phyloP scores from a whole-genome alignment of 2,113 vertebrate species.

The Verasper variegatus region DNA sequence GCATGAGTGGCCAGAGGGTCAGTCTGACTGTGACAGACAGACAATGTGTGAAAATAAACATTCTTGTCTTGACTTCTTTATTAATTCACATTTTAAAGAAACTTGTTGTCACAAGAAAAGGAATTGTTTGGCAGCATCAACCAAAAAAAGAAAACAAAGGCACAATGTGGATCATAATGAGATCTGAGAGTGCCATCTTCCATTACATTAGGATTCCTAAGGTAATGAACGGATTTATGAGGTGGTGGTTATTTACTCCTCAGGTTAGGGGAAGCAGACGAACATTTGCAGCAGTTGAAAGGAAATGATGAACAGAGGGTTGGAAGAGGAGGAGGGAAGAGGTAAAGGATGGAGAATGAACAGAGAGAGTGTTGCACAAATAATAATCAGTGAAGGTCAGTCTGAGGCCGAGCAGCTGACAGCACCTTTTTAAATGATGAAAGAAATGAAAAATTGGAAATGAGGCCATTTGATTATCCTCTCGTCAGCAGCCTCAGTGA shows the following conservation, averaged over 20 bases:
- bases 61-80: no score
- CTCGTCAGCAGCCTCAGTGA: conserved; percentile 37
- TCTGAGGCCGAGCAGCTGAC: conserved; percentile 49
- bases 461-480: conserved; percentile 56
- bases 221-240: conserved; percentile 34
- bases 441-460: conserved; percentile 63
- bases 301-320: not conserved
- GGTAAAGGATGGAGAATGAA: conserved; percentile 19
- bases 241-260: conserved; percentile 37
- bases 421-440: conserved; percentile 58
- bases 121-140: no score
- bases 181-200: not conserved
- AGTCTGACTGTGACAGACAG: no score
- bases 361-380: conserved; percentile 41
- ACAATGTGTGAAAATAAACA: no score
- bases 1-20: no score
- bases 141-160: not conserved
- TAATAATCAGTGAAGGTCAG: conserved; percentile 51
- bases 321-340: conserved; percentile 24
- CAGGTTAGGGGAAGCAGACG: conserved; percentile 16
- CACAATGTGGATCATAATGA: not conserved
- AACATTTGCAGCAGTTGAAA: conserved; percentile 1
- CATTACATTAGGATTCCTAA: conserved; percentile 9
- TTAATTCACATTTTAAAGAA: no score
- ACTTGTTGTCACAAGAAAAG: no score